phyloP scores from a whole-genome alignment of 1,140 invertebrate species.

The Trachymyrmex septentrionalis region DNA sequence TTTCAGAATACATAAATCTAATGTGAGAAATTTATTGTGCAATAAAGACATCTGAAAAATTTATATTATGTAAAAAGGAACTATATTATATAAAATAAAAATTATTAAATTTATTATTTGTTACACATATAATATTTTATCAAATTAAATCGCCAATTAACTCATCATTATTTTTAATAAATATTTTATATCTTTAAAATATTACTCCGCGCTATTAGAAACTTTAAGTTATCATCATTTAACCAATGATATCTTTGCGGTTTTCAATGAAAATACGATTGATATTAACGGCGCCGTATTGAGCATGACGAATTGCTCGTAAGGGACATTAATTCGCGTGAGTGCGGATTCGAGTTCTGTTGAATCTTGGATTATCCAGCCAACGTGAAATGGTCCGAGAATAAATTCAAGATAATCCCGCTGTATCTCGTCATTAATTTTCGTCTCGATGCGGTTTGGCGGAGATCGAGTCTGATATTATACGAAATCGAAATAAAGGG shows the following conservation, averaged over 20 bases:
- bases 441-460: conserved; percentile 15
- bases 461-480: neutral
- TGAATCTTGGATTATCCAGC: conserved; percentile 58
- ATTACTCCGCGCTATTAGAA: neutral
- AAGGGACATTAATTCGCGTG: conserved; percentile 55
- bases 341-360: conserved; percentile 58
- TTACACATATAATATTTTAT: neutral
- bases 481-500: conserved; percentile 17
- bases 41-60: neutral
- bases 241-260: neutral
- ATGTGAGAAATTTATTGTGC: no score
- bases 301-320: conserved; percentile 43
- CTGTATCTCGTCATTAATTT: conserved; percentile 52
- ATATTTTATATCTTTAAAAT: neutral
- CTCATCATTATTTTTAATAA: neutral
- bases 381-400: conserved; percentile 55
- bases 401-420: conserved; percentile 66
- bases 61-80: neutral
- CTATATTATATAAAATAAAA: neutral
- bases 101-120: conserved; percentile 2
- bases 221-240: neutral
- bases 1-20: neutral
- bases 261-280: conserved; percentile 21
- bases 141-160: neutral
- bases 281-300: conserved; percentile 45